Base-by-base conservation (phyloP, 2,888 invertebrate genomes). In the Amphipoea oculea region DNA sequence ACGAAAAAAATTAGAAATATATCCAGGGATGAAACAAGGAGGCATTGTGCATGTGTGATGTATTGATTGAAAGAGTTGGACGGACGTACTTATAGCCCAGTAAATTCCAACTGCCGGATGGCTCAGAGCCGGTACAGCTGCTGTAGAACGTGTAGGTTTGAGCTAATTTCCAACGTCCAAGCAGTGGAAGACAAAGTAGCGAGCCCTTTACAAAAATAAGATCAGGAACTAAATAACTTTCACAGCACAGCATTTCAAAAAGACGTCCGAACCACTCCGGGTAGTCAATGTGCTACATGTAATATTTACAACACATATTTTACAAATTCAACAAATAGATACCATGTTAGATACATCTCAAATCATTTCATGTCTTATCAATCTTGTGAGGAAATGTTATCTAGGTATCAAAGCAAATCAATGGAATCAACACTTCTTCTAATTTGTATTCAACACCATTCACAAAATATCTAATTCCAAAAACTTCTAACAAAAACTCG, bases 401-500 rank as follows among this genome's bases (percentile, higher is more conserved):
- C 9, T 45, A 68, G 11, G 17, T 65, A 70, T 57, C 40, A 66
- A 73, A 65, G 9, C 12, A 45, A 14, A 48, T 40, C 36, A 48
- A 54, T 29, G 20, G 11, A 29, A 63, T 42, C 2, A 12, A 48
- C n/a, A n/a, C n/a, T n/a, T n/a, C n/a, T n/a, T 76, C 29, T 23
- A 67, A 79, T 73, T 76, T 63, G 76, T 71, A 76, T 79, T 79
- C 72, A 68, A 74, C 51, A 75, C 45, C 69, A 80, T 87, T 83
- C 63, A 73, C 65, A 45, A 73, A 76, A 54, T 63, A 48, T 75
- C 54, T 70, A 62, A 77, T 71, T 75, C 83, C 76, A 79, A 66
- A 84, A 73, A 75, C 76, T 79, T 14, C 17, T 68, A 85, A 88
- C 73, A 84, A 83, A 76, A 86, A 78, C 40, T 36, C 23, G 76